Evolutionary conservation across 2,888 invertebrate species (phyloP), one percentile per base, ranked within the genome.

Genomic region (Linnaemya tessellans): DNA sequence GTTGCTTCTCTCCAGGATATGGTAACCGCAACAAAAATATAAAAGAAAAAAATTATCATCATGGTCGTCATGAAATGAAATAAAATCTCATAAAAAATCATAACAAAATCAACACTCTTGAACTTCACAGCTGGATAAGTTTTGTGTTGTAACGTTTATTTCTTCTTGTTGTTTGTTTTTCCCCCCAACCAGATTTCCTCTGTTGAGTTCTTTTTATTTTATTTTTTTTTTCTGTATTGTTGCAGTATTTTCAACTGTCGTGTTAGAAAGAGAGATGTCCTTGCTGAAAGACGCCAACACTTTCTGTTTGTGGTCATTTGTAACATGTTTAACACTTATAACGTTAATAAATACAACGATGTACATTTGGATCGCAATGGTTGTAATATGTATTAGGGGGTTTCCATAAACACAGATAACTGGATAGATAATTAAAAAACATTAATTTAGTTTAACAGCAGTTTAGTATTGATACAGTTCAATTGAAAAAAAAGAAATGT

Each of bases 111-210:
- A 89, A 88, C 89, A 89, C 89, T 89, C 88, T 88, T 89, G 79
- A 88, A 89, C 88, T 88, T 87, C 89, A 80, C 89, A 89, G 89
- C 89, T 88, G 88, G 89, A 89, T 65, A 84, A 73, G 56, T 78
- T 79, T 73, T 60, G 62, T 68, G 54, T 68, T 73, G 70, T 38
- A 62, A 51, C 18, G 11, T 54, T 79, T 62, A 8, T 62, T 79
- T 54, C 22, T 43, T 56, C 20, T 20, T 49, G 41, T 41, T 15
- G 51, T 22, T 35, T 51, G 25, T 62, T 65, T 60, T 43, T 58
- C 58, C 15, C 67, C 49, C 20, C 10, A 38, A 15, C 10, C 56
- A 56, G 22, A 58, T 49, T 73, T 71, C 4, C 65, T 65, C 4
- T 46, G 41, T 18, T 77, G 13, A 30, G n/a, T n/a, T n/a, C n/a